These are phyloP conservation scores for Cheilosia variabilis DNA, from an alignment of 2,888 invertebrate genomes.

Conservation along the genomic window DNA sequence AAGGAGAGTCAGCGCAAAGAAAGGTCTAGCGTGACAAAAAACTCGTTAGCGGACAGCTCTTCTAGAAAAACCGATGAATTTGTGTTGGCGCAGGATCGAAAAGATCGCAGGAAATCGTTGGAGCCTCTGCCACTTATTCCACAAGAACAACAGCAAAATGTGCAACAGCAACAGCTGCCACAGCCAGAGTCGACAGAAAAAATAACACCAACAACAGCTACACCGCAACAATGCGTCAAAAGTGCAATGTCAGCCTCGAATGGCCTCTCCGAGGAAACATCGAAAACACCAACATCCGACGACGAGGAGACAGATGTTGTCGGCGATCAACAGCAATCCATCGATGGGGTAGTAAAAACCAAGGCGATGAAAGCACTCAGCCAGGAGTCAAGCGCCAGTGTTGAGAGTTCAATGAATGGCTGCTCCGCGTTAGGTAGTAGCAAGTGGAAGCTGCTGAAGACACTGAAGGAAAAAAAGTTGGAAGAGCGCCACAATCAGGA, in stretches of 20 bases:
- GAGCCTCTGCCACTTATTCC: background rate
- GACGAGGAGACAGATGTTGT: conserved; percentile 42
- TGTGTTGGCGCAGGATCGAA: conserved; percentile 44
- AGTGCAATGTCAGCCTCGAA: conserved; percentile 11
- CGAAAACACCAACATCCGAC: conserved; percentile 48
- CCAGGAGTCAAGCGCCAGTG: conserved; percentile 82
- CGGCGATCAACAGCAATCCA: conserved; percentile 4
- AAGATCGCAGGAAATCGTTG: conserved; percentile 12
- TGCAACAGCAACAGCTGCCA: background rate
- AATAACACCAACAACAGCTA: background rate
- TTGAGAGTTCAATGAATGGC: conserved; percentile 79
- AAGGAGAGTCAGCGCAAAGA: conserved; percentile 47
- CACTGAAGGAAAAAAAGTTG: conserved; percentile 94
- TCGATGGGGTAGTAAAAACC: conserved; percentile 19
- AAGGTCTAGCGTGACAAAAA: conserved; percentile 11
- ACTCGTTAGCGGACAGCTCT: conserved; percentile 3
- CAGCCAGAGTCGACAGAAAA: background rate
- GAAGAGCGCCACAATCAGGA: conserved; percentile 92
- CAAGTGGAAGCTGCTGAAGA: conserved; percentile 96
- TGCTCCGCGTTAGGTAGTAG: conserved; percentile 88
- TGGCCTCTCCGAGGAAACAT: conserved; percentile 25
- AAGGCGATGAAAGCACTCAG: conserved; percentile 68
- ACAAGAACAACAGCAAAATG: background rate
- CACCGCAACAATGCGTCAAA: background rate
- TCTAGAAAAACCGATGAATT: conserved; percentile 28